Conservation (phyloP, 2,797 vertebrate species). For the Buceros bicornis region DNA sequence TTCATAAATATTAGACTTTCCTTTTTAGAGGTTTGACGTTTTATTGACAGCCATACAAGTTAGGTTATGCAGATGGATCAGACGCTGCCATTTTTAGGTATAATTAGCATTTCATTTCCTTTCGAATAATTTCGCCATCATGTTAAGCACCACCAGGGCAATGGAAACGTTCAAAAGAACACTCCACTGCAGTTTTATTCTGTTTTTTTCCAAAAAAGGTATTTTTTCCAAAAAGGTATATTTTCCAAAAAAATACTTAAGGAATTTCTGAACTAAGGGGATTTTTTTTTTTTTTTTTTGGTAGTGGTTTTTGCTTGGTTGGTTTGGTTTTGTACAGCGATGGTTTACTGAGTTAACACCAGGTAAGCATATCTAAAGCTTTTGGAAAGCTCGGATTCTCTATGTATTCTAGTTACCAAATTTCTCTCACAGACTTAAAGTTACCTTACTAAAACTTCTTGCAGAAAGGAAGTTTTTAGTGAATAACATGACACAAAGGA, state of each 20-base stretch:
- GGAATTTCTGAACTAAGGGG: neutral
- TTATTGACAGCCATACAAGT: slow-evolving; percentile 29
- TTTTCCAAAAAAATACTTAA: neutral
- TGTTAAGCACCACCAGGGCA: slow-evolving; percentile 10
- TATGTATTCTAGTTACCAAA: neutral
- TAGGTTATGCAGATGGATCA: slow-evolving; percentile 31
- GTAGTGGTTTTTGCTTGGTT: neutral
- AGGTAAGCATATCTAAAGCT: neutral
- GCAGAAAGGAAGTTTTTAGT: neutral
- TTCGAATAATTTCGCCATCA: slow-evolving; percentile 35
- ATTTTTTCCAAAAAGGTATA: too few relatives aligned
- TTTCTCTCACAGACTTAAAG: neutral
- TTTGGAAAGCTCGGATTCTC: neutral
- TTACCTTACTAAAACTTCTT: neutral
- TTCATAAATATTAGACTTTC: neutral
- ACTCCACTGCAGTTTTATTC: neutral
- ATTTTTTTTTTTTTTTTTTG: neutral
- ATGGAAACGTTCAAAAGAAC: neutral
- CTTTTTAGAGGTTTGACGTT: slow-evolving; percentile 10
- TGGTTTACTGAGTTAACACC: neutral
- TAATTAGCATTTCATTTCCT: slow-evolving; percentile 65
- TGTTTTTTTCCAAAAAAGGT: neutral
- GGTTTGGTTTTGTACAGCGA: fast-evolving
- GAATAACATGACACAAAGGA: neutral
- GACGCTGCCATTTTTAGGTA: slow-evolving; percentile 34